Base-by-base conservation (phyloP, 2,888 invertebrate genomes). In the Chesias legatella region DNA sequence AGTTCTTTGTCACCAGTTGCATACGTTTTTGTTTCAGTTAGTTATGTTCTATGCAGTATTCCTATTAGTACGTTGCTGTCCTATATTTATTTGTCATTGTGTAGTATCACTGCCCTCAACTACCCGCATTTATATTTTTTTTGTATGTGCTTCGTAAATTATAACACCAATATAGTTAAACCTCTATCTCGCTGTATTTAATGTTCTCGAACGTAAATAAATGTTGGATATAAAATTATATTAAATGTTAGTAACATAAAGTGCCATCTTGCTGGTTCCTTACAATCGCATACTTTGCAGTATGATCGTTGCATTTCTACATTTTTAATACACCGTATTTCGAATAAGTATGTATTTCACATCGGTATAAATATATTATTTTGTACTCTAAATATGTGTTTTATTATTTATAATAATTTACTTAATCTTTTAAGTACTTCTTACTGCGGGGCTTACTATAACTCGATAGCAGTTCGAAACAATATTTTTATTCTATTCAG, bases 201-300 rank as follows among this genome's bases (percentile, higher is more conserved):
- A 38, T 38, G 17, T 33, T 37, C 36, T 32, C 29, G 35, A 29
- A 39, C 36, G 30, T 32, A 24, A 34, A 33, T 20, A 34, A 43
- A 27, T 13, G 32, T 31, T 29, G 27, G 28, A 17, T 17, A 29
- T 30, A 31, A 27, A 21, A 37, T 27, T 34, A 22, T 37, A 35
- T 46, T 22, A 27, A 35, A 47, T 43, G 45, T 37, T 37, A 34
- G 33, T 49, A 50, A 58, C 36, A 47, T 52, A 55, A 53, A 71
- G 79, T 81, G 81, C 80, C 81, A 79, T 81, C 61, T 65, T 67
- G 62, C 70, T 69, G 74, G 80, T 82, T 80, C 79, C 78, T 81
- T 58, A 45, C 65, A 60, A 60, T 63, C 60, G 53, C 54, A 60
- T 46, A 53, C 51, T 56, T 60, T 60, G 58, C 52, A 57, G 49